Evolutionary conservation across 1,140 invertebrate species (phyloP).

Genomic region (Drosophila guanche): DNA sequence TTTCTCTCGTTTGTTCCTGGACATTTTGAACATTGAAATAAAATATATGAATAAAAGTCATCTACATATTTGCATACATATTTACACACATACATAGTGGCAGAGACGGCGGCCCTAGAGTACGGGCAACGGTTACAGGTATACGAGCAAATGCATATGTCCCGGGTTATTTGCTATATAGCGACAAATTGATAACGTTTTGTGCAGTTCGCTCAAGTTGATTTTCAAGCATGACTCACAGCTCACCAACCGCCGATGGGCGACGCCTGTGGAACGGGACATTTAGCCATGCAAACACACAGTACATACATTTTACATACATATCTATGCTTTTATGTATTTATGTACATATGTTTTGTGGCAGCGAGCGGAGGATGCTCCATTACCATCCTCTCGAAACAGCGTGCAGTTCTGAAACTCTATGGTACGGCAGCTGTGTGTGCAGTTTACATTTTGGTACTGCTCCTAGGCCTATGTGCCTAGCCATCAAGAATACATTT

Average conservation of each 20-base stretch:
- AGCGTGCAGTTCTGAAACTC: too few species aligned
- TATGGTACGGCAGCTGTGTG: too few species aligned
- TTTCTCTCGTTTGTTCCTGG: background rate
- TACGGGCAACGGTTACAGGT: background rate
- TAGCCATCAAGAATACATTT: too few species aligned
- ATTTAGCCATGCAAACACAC: constrained; percentile 13
- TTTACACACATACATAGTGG: background rate
- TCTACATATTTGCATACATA: constrained; percentile 6
- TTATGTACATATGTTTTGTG: too few species aligned
- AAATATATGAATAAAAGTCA: constrained; percentile 7
- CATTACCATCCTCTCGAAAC: too few species aligned
- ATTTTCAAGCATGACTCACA: constrained; percentile 74
- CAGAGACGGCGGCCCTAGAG: too few species aligned
- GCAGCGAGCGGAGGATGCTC: too few species aligned
- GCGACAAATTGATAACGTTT: constrained; percentile 82
- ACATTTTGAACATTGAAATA: background rate
- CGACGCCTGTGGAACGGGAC: constrained; percentile 13
- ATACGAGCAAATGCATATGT: constrained; percentile 28
- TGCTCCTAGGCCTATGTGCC: too few species aligned
- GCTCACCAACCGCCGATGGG: constrained; percentile 44
- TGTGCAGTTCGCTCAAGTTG: constrained; percentile 79
- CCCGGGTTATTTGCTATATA: constrained; percentile 66
- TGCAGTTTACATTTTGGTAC: too few species aligned
- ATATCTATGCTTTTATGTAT: too few species aligned
- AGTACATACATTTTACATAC: too few species aligned